phyloP scores from a whole-genome alignment of 1,140 invertebrate genomes.

The Sitophilus oryzae region DNA sequence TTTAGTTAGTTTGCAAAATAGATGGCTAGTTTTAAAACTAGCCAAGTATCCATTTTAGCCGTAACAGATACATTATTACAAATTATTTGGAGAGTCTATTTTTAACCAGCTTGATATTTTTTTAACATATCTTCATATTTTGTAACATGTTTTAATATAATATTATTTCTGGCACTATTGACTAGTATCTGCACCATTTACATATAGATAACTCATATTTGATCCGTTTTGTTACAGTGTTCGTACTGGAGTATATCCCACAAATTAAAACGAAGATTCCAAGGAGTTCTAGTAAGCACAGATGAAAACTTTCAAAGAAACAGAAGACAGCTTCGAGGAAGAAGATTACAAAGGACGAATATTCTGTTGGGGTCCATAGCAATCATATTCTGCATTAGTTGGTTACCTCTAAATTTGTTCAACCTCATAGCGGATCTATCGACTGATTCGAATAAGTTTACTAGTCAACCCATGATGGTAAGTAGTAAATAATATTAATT shows the following conservation, averaged over 20 bases:
- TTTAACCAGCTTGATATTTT: no score
- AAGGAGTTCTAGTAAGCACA: constrained; percentile 43
- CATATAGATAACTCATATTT: not conserved
- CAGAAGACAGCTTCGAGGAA: constrained; percentile 46
- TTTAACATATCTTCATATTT: no score
- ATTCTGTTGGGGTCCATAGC: constrained; percentile 76
- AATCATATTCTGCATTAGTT: constrained; percentile 78
- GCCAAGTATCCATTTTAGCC: no score
- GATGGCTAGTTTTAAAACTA: no score
- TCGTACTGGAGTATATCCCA: constrained; percentile 59
- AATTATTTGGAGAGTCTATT: no score
- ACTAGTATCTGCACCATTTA: no score
- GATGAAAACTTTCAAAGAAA: constrained; percentile 40
- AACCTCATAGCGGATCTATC: constrained; percentile 73
- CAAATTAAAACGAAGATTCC: constrained; percentile 49
- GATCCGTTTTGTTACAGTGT: constrained; percentile 39
- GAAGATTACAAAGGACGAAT: constrained; percentile 72
- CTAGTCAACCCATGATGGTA: constrained; percentile 37
- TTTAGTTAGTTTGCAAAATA: no score
- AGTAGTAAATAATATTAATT: no score
- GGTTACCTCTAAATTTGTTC: constrained; percentile 80
- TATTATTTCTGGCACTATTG: no score
- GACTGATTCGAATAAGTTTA: constrained; percentile 40
- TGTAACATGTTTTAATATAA: no score
- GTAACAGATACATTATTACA: no score